Percentiles rank a stretch among this genome's conserved stretches.
phyloP scores from a whole-genome alignment of 1,140 invertebrate species.

The Hesperophylax magnus region DNA sequence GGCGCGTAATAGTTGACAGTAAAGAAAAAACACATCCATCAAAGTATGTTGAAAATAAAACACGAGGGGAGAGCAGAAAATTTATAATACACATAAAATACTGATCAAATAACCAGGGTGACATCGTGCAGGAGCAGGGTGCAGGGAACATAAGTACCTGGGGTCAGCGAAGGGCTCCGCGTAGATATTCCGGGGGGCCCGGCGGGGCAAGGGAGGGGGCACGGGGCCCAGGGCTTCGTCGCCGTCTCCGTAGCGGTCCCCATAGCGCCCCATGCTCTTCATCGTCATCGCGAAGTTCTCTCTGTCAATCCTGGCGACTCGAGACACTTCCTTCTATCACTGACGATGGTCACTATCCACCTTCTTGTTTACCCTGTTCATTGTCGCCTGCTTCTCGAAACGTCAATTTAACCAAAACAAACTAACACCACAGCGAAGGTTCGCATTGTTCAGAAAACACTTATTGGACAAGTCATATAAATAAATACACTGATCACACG shows the following conservation, averaged over 20 bases:
- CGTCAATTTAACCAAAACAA: conserved; percentile 10
- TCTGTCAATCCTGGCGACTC: conserved; percentile 21
- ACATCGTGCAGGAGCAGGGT: background rate
- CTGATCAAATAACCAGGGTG: conserved; percentile 7
- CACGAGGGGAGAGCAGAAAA: conserved; percentile 15
- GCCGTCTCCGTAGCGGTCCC: conserved; percentile 66
- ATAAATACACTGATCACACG: background rate
- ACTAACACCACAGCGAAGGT: conserved; percentile 9
- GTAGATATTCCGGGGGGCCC: conserved; percentile 70
- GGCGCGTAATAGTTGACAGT: conserved; percentile 21
- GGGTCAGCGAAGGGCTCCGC: conserved; percentile 71
- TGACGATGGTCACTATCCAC: background rate
- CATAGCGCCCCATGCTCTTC: conserved; percentile 69
- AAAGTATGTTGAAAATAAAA: conserved; percentile 31
- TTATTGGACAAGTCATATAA: background rate
- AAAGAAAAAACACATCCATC: conserved; percentile 36
- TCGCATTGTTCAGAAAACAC: conserved; percentile 15
- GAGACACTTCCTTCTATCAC: conserved; percentile 15
- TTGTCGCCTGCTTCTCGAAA: background rate
- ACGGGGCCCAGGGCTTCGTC: conserved; percentile 70
- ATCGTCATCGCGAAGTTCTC: conserved; percentile 66
- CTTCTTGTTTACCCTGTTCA: conserved; percentile 1
- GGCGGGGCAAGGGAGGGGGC: conserved; percentile 68
- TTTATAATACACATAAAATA: conserved; percentile 22
- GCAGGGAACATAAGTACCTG: conserved; percentile 61